Percentiles rank a stretch among this genome's conserved stretches.
Evolutionary conservation across 1,140 invertebrate species (phyloP).

Genomic region (Cydia strobilella): DNA sequence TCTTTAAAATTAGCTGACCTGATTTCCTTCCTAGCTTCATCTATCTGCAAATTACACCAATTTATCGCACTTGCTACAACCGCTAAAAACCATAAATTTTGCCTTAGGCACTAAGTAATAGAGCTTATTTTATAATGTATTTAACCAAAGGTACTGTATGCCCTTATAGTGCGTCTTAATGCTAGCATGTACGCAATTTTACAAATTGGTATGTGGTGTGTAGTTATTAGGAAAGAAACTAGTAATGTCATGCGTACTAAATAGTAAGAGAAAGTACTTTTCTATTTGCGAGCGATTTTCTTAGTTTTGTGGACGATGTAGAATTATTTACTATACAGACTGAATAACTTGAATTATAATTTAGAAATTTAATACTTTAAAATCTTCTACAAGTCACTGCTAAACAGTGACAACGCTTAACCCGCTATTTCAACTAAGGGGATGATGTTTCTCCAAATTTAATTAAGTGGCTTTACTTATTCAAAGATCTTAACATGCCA

Average conservation of each 20-base stretch:
- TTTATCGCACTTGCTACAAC: slow-evolving; percentile 23
- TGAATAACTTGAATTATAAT: too few species aligned
- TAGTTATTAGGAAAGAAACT: neutral
- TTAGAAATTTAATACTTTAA: too few species aligned
- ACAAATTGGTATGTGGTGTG: slow-evolving; percentile 1
- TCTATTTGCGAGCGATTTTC: neutral
- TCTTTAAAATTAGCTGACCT: slow-evolving; percentile 29
- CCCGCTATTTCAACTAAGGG: too few species aligned
- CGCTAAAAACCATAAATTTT: neutral
- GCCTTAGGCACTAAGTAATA: neutral
- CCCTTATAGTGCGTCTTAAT: slow-evolving; percentile 6
- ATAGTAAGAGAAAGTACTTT: neutral
- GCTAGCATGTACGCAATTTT: neutral
- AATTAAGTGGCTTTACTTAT: too few species aligned
- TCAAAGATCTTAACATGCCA: too few species aligned
- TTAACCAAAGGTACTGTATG: neutral
- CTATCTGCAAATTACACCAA: slow-evolving; percentile 26
- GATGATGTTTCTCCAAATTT: too few species aligned
- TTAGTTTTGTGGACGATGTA: neutral
- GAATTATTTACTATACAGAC: neutral
- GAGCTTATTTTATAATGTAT: neutral
- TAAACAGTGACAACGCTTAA: too few species aligned
- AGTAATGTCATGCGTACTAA: slow-evolving; percentile 11
- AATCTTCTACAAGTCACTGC: too few species aligned
- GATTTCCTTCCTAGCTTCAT: slow-evolving; percentile 27